phyloP scores from a whole-genome alignment of 2,888 invertebrate species.

The Pteria penguin region DNA sequence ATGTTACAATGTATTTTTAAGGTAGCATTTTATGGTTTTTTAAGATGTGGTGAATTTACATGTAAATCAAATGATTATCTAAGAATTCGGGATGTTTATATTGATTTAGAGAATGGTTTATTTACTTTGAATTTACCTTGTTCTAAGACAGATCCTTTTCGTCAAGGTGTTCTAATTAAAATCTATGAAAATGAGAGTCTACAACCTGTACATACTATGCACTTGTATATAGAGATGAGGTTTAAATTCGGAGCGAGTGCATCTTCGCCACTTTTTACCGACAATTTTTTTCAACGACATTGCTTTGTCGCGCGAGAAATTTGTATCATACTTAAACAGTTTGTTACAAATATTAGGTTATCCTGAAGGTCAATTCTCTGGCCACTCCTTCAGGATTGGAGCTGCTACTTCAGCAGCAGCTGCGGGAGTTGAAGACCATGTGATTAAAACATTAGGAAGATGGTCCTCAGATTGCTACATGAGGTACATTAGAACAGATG shows the following conservation, averaged over 20 bases:
- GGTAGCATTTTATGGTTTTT: slow-evolving; percentile 24
- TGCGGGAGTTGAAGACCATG: slow-evolving; percentile 21
- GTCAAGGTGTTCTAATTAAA: slow-evolving; percentile 20
- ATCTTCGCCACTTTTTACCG: neutral
- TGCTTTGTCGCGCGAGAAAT: neutral
- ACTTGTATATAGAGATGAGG: neutral
- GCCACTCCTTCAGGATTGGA: slow-evolving; percentile 29
- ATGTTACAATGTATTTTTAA: slow-evolving; percentile 14
- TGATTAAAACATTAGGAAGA: slow-evolving; percentile 23
- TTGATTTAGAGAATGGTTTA: slow-evolving; percentile 2
- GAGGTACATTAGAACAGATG: slow-evolving; percentile 13
- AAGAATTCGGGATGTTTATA: neutral
- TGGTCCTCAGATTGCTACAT: slow-evolving; percentile 29
- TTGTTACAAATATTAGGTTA: slow-evolving; percentile 8
- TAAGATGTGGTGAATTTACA: slow-evolving; percentile 37
- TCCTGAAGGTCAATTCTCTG: slow-evolving; percentile 6
- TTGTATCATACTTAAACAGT: slow-evolving; percentile 15
- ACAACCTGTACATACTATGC: slow-evolving; percentile 9
- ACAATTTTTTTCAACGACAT: neutral
- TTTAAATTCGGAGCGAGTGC: neutral
- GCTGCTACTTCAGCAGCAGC: slow-evolving; percentile 19
- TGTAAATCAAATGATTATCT: neutral
- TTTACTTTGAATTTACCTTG: neutral
- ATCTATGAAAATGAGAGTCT: neutral
- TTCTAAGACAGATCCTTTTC: slow-evolving; percentile 32